Evolutionary conservation across 2,888 invertebrate genomes (phyloP).

Genomic region (Bellardia bayeri): DNA sequence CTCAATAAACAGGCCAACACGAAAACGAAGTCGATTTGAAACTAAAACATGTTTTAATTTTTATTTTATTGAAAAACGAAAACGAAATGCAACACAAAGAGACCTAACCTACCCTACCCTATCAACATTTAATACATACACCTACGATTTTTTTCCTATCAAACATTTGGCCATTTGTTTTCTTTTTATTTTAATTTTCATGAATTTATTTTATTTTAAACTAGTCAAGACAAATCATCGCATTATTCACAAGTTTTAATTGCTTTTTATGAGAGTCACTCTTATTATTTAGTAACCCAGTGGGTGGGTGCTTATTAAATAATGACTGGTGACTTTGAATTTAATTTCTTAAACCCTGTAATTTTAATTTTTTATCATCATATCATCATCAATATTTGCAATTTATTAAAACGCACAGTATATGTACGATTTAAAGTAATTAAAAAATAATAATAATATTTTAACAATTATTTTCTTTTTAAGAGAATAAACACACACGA

Average conservation of each 20-base stretch:
- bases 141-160: not conserved
- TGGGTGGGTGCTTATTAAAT: conserved; percentile 74
- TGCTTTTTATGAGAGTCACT: conserved; percentile 63
- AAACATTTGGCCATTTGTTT: conserved; percentile 47
- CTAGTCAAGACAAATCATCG: conserved; percentile 60
- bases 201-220: conserved; percentile 39
- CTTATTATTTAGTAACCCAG: conserved; percentile 72
- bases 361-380: conserved; percentile 26
- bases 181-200: conserved; percentile 20
- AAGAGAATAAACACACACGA: conserved; percentile 22
- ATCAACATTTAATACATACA: not conserved
- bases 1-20: conserved; percentile 41
- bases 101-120: conserved; percentile 52
- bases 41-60: conserved; percentile 25
- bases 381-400: not conserved
- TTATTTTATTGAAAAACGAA: conserved; percentile 64
- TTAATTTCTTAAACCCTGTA: conserved; percentile 7
- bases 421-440: conserved; percentile 53
- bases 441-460: conserved; percentile 36
- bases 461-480: conserved; percentile 40
- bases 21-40: conserved; percentile 64
- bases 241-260: conserved; percentile 31
- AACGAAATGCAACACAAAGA: conserved; percentile 76
- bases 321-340: conserved; percentile 71
- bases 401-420: conserved; percentile 27